phyloP scores from a whole-genome alignment of 2,113 vertebrate genomes.

The Antechinus stuartii region DNA sequence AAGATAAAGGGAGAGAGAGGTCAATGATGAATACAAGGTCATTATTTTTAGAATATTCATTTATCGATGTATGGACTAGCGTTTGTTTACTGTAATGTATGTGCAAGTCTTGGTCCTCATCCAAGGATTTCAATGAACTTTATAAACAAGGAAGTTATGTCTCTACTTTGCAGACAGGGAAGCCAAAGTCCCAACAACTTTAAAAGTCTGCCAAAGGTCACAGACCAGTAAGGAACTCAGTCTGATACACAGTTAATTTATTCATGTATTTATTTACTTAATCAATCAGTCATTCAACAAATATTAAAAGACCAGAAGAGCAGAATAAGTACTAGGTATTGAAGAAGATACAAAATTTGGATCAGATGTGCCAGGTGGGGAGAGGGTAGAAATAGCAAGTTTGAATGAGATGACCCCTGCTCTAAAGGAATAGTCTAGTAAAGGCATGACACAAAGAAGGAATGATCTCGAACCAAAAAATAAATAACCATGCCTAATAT shows the following conservation, averaged over 20 bases:
- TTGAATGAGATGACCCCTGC: background rate
- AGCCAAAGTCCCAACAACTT: background rate
- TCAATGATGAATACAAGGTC: background rate
- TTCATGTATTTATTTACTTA: background rate
- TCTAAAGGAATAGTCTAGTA: background rate
- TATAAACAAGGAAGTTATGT: background rate
- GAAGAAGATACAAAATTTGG: background rate
- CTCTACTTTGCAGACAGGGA: background rate
- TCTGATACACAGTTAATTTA: background rate
- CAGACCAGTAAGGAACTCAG: background rate
- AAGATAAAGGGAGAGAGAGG: background rate
- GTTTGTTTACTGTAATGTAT: background rate
- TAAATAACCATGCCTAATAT: background rate
- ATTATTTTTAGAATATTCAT: slow-evolving; percentile 5
- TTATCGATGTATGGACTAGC: background rate
- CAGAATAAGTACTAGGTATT: background rate
- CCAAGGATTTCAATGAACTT: background rate
- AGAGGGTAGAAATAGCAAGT: background rate
- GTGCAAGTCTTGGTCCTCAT: background rate
- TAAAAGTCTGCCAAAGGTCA: background rate
- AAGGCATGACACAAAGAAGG: background rate
- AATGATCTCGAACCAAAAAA: background rate
- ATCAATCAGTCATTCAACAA: background rate
- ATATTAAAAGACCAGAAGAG: background rate
- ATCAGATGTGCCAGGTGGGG: background rate